Conservation (phyloP, 1,140 invertebrate species). For the Rhagoletis pomonella region DNA sequence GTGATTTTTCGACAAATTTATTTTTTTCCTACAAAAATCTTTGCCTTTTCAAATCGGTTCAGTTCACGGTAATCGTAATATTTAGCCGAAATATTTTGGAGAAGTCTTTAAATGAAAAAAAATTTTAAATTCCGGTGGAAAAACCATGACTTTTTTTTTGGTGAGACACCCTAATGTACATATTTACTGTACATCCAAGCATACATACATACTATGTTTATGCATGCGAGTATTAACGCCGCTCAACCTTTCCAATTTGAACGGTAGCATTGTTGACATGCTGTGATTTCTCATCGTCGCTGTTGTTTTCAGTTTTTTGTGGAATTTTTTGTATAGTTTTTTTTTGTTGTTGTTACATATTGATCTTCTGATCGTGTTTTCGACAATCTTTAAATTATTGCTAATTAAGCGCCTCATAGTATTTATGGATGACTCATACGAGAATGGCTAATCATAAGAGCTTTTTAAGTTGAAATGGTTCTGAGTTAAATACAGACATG, state of each 20-base stretch:
- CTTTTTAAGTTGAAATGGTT: neutral
- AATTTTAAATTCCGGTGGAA: neutral
- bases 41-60: too few species aligned
- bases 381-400: neutral
- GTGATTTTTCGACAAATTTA: too few species aligned
- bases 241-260: neutral
- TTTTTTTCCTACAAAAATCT: too few species aligned
- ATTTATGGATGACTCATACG: slow-evolving; percentile 17
- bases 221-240: neutral
- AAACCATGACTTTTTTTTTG: too few species aligned
- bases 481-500: neutral
- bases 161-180: neutral
- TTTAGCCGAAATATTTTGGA: too few species aligned
- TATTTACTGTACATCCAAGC: neutral
- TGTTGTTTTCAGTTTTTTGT: neutral
- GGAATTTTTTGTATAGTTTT: neutral
- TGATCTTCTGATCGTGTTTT: neutral
- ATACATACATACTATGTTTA: neutral
- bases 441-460: neutral
- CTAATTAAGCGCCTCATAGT: slow-evolving; percentile 3
- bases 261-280: neutral
- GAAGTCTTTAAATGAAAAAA: too few species aligned
- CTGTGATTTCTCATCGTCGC: neutral
- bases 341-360: neutral
- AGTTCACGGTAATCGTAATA: too few species aligned